phyloP scores from a whole-genome alignment of 2,113 vertebrate genomes.

The Onychostruthus taczanowskii region DNA sequence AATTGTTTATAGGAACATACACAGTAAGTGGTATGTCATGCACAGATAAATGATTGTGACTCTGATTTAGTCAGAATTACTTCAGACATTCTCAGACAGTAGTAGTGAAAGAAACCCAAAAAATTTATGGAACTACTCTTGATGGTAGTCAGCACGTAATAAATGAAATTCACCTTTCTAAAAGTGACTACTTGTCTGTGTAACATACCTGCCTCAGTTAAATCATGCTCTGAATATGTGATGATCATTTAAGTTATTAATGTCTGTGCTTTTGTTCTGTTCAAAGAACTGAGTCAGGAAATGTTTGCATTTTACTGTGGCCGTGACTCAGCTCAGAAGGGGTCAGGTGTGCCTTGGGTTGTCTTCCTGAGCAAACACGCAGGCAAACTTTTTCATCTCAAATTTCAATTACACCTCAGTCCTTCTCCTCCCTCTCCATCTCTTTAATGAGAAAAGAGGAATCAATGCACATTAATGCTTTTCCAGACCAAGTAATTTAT shows the following conservation, averaged over 20 bases:
- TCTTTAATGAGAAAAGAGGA: background rate
- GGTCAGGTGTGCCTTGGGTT: background rate
- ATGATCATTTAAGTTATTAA: background rate
- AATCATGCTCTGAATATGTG: background rate
- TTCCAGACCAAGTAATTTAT: background rate
- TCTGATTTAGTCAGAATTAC: background rate
- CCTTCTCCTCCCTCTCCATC: background rate
- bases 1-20: background rate
- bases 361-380: background rate
- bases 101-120: background rate
- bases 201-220: background rate
- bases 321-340: background rate
- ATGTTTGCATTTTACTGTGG: background rate
- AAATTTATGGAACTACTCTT: background rate
- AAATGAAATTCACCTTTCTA: background rate
- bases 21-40: background rate
- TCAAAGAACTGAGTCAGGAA: background rate
- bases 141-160: background rate
- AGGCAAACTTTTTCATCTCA: background rate
- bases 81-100: background rate
- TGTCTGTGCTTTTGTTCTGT: background rate
- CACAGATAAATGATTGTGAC: background rate
- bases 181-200: background rate
- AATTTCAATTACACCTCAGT: background rate
- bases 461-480: background rate